Base-by-base conservation (phyloP, 2,113 vertebrate genomes). In the Chionodraco myersi region DNA sequence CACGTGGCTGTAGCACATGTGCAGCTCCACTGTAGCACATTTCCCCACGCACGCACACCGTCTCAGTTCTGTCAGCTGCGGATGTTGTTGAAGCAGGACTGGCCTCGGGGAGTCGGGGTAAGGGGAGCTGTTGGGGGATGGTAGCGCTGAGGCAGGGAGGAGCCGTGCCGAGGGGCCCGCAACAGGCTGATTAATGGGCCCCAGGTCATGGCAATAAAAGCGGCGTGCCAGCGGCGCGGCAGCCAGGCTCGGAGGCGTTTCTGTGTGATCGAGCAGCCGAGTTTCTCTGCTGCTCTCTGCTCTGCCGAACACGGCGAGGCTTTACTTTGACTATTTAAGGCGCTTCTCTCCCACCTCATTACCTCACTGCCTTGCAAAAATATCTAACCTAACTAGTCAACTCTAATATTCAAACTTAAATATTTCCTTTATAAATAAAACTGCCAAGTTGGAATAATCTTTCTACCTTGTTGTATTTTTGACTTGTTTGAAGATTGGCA, bases 181-280 rank as follows among this genome's bases (percentile, higher is more conserved):
- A 72, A 86, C 91, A 89, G 90, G 88, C 83, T 92, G 92, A 93
- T 95, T 93, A 93, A 95, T 94, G 91, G 86, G 88, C 91, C 86
- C 81, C 59, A 45, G 92, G 92, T 92, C 93, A 90, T 82, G 64
- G 90, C 86, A 93, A 94, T 92, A 94, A 94, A 94, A 92, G 92
- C 82, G 91, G 87, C 87, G 82, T 88, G 90, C 86, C 89, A 87
- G 91, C 69, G 83, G 80, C 79, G 79, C 86, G 73, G 88, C 90
- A 89, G 87, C 83, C 53, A 85, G 89, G 77, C 91, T 85, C 91
- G 76, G 86, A 88, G 82, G 86, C 87, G 87, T 90, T 91, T 91
- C 88, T 92, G 67, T 80, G 87, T 91, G 91, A 92, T 92, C 74
- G 85, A 93, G 89, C 89, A 91, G 92, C 75, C 23, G 70, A 78